These are phyloP conservation scores for Spilosoma lubricipeda DNA, from an alignment of 2,888 invertebrate genomes.

Conservation along the genomic window DNA sequence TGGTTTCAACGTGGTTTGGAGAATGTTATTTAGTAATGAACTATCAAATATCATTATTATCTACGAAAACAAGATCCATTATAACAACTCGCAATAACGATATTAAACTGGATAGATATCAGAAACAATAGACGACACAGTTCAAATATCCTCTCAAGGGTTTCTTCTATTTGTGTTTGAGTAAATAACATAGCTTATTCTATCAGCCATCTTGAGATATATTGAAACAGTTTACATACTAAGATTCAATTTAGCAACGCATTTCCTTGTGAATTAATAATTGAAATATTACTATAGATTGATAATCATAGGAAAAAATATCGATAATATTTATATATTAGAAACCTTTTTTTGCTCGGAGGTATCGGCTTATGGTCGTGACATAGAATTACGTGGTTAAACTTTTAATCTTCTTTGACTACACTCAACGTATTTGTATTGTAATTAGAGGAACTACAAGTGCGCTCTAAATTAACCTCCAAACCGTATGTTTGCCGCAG, in stretches of 20 bases:
- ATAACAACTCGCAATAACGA: conserved; percentile 7
- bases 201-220: not conserved
- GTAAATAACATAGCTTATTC: not conserved
- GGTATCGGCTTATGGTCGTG: not conserved
- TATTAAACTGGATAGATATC: conserved; percentile 7
- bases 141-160: conserved; percentile 1
- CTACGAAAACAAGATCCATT: not conserved
- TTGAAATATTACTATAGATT: not conserved
- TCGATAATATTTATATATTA: not conserved
- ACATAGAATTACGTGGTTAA: not conserved
- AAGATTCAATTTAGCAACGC: not conserved
- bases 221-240: not conserved
- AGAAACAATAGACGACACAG: conserved; percentile 5
- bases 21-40: not conserved
- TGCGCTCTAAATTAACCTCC: not conserved
- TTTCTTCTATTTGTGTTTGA: conserved; percentile 9
- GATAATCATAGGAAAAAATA: not conserved
- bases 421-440: not conserved
- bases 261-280: not conserved
- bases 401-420: not conserved
- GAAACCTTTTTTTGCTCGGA: not conserved
- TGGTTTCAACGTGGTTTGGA: not conserved
- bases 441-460: not conserved
- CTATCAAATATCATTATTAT: conserved; percentile 10
- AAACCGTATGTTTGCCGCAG: not conserved